Evolutionary conservation across 2,113 vertebrate genomes (phyloP).

Genomic region (Archilochus colubris): DNA sequence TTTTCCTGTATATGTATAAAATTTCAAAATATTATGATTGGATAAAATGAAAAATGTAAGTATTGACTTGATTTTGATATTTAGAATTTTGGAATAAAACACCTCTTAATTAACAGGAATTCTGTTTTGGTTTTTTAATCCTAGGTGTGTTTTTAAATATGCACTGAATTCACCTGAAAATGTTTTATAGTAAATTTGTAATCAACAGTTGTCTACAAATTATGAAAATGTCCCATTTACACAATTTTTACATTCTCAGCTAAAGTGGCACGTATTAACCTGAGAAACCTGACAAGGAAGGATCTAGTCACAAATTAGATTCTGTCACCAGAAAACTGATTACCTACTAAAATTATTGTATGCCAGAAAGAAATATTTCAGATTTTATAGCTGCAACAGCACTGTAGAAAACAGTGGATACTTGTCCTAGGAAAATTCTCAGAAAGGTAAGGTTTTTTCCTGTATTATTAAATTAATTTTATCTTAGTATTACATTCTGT

Average conservation of each 20-base stretch:
- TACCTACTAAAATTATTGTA: neutral
- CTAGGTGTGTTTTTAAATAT: accelerated
- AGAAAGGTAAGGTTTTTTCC: neutral
- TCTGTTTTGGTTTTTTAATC: neutral
- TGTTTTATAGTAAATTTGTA: neutral
- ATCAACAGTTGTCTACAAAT: neutral
- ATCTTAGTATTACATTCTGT: neutral
- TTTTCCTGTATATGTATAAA: conserved; percentile 40
- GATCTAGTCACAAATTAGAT: neutral
- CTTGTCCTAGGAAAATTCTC: neutral
- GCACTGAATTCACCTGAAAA: neutral
- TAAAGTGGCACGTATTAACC: neutral
- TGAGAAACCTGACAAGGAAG: neutral
- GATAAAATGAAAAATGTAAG: conserved; percentile 11
- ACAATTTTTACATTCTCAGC: neutral
- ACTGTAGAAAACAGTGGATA: neutral
- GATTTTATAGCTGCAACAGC: neutral
- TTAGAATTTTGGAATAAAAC: conserved; percentile 68
- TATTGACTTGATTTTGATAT: conserved; percentile 36
- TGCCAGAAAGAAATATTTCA: neutral
- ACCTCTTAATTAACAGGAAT: conserved; percentile 20
- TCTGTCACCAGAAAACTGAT: neutral
- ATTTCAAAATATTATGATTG: conserved; percentile 26
- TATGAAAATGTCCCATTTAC: neutral
- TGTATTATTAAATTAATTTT: neutral